Evolutionary conservation across 2,797 vertebrate species (phyloP).

Genomic region (Huso huso): DNA sequence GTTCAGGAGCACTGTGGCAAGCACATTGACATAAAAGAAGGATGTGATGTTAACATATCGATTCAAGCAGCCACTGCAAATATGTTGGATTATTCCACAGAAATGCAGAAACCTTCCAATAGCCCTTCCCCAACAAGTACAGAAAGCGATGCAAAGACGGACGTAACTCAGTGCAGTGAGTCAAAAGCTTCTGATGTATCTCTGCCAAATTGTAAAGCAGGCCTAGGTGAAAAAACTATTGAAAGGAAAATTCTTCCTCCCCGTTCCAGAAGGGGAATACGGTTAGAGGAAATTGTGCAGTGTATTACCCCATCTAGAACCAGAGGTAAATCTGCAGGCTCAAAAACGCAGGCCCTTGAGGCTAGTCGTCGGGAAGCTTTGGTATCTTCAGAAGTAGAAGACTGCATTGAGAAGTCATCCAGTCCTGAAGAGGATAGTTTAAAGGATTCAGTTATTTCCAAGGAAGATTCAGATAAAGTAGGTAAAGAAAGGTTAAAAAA

Average conservation of each 20-base stretch:
- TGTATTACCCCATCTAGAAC: constrained; percentile 55
- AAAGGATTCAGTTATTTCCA: constrained; percentile 25
- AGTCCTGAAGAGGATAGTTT: constrained; percentile 24
- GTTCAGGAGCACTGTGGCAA: constrained; percentile 3
- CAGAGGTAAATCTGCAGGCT: constrained; percentile 39
- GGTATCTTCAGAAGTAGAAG: constrained; percentile 45
- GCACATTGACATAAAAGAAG: constrained; percentile 14
- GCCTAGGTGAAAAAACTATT: constrained; percentile 32
- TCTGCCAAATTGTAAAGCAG: constrained; percentile 40
- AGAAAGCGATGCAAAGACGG: constrained; percentile 23
- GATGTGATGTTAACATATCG: constrained; percentile 25
- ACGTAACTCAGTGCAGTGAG: constrained; percentile 26
- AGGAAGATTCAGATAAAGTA: constrained; percentile 24
- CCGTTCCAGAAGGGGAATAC: constrained; percentile 49
- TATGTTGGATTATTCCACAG: constrained; percentile 16
- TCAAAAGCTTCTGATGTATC: constrained; percentile 18
- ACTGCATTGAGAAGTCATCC: constrained; percentile 22
- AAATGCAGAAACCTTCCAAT: constrained; percentile 25
- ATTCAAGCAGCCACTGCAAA: constrained; percentile 15
- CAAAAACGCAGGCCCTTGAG: constrained; percentile 25
- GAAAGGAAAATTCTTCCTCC: constrained; percentile 47
- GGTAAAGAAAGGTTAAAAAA: constrained; percentile 23
- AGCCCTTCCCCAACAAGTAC: constrained; percentile 24
- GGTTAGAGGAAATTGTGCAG: constrained; percentile 60
- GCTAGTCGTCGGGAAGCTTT: constrained; percentile 24